Base-by-base conservation (phyloP, 2,797 vertebrate genomes). In the Bothrops alternatus region DNA sequence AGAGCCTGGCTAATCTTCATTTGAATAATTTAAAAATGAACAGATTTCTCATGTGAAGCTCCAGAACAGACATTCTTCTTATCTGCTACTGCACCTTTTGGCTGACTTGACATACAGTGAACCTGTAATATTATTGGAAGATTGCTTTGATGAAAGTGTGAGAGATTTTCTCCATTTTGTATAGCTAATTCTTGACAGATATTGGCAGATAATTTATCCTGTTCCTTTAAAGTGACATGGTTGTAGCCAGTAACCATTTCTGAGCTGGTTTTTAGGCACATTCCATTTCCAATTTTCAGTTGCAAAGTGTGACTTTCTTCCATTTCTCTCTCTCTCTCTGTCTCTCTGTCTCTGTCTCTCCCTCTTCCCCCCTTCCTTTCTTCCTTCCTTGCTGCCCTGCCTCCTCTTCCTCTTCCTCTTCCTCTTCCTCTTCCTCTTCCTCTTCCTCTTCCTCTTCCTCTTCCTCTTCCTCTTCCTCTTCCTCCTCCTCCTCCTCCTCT, bases 21-120 rank as follows among this genome's bases (percentile, higher is more conserved):
- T 96, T 97, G 90, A 95, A 94, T 95, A 95, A 96, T 96, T 96
- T 96, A 94, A 95, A 85, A 97, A 97, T 95, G 95, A 95, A 97
- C 96, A 96, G 96, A 95, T 96, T 96, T 95, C 95, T 96, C 82
- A 96, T 96, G 92, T 95, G 96, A 92, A 94, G 93, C 93, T 96
- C 93, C 95, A 96, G 95, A 95, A 95, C 91, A 47, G 94, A 95
- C 94, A 93, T 92, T 96, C 94, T 95, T 95, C 96, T 95, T 91
- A 96, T 97, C 96, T 97, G 93, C 95, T 95, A 95, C 95, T 95
- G 95, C 96, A 96, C 91, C 93, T 95, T 93, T 96, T 95, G 96
- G 95, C 96, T 97, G 96, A 96, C 93, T 90, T 91, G 89, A 86
- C 92, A 95, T 93, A 91, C 95, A 93, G 96, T 93, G 95, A 96